Base-by-base conservation (phyloP, 1,140 invertebrate genomes). In the Nixonia krombeini region DNA sequence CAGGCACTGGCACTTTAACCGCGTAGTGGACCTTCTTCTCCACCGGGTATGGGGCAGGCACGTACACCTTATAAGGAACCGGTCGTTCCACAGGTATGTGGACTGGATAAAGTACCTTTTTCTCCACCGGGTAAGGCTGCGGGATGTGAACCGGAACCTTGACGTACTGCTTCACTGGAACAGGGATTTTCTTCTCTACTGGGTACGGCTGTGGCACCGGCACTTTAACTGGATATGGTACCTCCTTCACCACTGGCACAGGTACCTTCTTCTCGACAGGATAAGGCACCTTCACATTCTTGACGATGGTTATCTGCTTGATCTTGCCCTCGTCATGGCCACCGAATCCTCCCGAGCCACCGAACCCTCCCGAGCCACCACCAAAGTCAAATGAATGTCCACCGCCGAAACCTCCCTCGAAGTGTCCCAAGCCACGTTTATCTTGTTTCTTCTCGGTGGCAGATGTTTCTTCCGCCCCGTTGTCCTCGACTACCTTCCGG, bases 361-460 rank as follows among this genome's bases (percentile, higher is more conserved):
- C 61, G 16, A 42, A 13, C 4, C 25, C 40, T n/a, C n/a, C n/a
- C 1, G 53, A 67, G 5, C 71, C 76, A 23, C 78, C 63, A 3
- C 64, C 73, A 4, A 70, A 80, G 41, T 73, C 56, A 26, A 70
- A 74, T n/a, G n/a, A n/a, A 47, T 84, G 81, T 38, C 81, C 79
- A 53, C 79, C 79, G 59, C 85, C 83, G 56, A 84, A 86, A 37
- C 79, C 75, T n/a, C 73, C 76, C 38, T 82, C 86, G 69, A 86
- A 85, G 23, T 88, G 86, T 28, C 86, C 86, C 17, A 91, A 80
- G 10, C 90, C 90, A 56, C 90, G 86, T 73, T 91, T 91, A 45
- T 90, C 88, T 68, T 91, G 89, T 56, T 88, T 89, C 61, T 90
- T 90, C 45, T 86, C 77, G 3, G 76, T 75, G 57, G 13, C 52